Conservation (phyloP, 1,140 invertebrate species). For the Sarcophaga bullata region DNA sequence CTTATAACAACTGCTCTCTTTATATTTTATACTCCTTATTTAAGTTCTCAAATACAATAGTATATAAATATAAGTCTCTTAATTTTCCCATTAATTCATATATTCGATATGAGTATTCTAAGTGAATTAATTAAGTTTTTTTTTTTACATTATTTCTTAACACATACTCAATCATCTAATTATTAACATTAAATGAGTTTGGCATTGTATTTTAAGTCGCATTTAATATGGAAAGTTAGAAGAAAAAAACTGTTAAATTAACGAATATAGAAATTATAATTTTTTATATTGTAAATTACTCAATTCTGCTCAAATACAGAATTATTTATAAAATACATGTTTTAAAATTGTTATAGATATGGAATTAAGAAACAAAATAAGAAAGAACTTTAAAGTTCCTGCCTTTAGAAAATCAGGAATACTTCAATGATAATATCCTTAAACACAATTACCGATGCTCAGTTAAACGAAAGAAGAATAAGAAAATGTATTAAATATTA, state of each 20-base stretch:
- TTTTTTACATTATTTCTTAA: neutral
- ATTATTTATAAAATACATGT: slow-evolving; percentile 29
- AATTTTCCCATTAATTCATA: too few relatives aligned
- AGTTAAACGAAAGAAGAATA: slow-evolving; percentile 21
- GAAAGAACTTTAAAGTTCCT: slow-evolving; percentile 32
- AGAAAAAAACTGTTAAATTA: neutral
- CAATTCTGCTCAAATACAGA: slow-evolving; percentile 25
- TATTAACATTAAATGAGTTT: neutral
- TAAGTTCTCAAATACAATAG: neutral
- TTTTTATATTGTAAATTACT: slow-evolving; percentile 19
- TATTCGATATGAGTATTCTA: too few relatives aligned
- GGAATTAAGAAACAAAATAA: neutral
- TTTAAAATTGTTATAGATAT: slow-evolving; percentile 33
- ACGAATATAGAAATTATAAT: slow-evolving; percentile 23
- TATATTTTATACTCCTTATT: slow-evolving; percentile 2
- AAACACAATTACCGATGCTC: slow-evolving; percentile 23
- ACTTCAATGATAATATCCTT: slow-evolving; percentile 19
- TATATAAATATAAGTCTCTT: too few relatives aligned
- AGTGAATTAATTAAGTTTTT: slow-evolving; percentile 16
- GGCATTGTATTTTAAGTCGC: slow-evolving; percentile 16
- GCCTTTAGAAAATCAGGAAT: slow-evolving; percentile 37
- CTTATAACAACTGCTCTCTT: neutral
- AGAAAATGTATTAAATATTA: slow-evolving; percentile 26
- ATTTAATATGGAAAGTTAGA: slow-evolving; percentile 11
- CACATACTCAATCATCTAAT: neutral